Percentiles rank a stretch among this genome's conserved stretches.
phyloP scores from a whole-genome alignment of 2,113 vertebrate species.

The Shinisaurus crocodilurus region DNA sequence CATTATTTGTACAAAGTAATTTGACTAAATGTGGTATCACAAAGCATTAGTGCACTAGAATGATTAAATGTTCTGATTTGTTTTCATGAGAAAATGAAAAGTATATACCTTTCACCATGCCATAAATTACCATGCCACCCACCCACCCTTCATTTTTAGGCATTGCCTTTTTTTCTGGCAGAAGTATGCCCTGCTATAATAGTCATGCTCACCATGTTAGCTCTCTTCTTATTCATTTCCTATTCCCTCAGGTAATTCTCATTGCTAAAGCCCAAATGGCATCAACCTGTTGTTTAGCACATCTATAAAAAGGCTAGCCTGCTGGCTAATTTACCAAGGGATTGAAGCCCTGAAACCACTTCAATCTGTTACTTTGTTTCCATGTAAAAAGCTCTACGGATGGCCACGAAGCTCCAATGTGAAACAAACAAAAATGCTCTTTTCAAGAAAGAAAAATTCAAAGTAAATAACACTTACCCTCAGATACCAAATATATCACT shows the following conservation, averaged over 20 bases:
- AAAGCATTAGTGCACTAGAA: neutral
- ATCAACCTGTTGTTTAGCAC: constrained; percentile 78
- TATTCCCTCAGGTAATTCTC: constrained; percentile 79
- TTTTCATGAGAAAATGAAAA: neutral
- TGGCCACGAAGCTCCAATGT: constrained; percentile 60
- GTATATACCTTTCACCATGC: neutral
- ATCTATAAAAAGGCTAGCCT: constrained; percentile 83
- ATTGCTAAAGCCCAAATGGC: constrained; percentile 79
- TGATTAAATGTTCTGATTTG: constrained; percentile 4
- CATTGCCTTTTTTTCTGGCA: constrained; percentile 25
- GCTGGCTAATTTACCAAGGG: constrained; percentile 88
- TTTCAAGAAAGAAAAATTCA: constrained; percentile 77
- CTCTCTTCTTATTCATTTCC: constrained; percentile 65
- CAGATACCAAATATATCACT: constrained; percentile 31
- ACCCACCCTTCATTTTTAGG: constrained; percentile 22
- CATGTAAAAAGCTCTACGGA: constrained; percentile 70
- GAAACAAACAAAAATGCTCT: constrained; percentile 64
- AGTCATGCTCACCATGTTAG: constrained; percentile 41
- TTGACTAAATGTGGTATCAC: neutral
- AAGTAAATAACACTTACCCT: constrained; percentile 59
- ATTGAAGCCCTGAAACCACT: constrained; percentile 86
- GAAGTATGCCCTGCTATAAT: constrained; percentile 27
- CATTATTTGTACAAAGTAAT: neutral
- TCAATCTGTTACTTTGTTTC: constrained; percentile 84
- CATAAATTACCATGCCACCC: constrained; percentile 48